phyloP scores from a whole-genome alignment of 2,888 invertebrate species.

The Cantharis lateralis region DNA sequence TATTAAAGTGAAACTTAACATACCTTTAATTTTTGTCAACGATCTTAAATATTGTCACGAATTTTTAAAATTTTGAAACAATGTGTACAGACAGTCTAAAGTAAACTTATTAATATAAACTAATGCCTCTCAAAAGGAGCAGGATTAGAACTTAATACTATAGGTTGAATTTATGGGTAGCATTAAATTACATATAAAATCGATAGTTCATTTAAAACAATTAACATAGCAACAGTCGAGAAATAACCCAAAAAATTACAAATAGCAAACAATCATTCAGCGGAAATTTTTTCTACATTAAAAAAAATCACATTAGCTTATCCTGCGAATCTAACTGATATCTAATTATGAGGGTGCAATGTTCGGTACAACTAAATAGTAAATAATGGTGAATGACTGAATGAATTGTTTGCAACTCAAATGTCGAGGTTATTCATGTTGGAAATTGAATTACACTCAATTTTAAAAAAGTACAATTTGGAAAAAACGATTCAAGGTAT shows the following conservation, averaged over 20 bases:
- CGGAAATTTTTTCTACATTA: neutral
- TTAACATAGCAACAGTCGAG: neutral
- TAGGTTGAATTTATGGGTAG: neutral
- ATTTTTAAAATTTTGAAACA: constrained; percentile 5
- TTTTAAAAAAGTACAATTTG: neutral
- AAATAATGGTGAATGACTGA: neutral
- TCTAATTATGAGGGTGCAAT: neutral
- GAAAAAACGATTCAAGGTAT: neutral
- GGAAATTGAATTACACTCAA: neutral
- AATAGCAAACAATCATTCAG: neutral
- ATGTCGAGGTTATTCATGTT: neutral
- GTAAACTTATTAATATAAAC: neutral
- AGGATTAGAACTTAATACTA: neutral
- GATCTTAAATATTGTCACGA: constrained; percentile 1
- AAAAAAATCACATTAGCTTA: neutral
- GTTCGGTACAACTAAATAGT: neutral
- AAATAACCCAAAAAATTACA: neutral
- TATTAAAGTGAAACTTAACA: constrained; percentile 20
- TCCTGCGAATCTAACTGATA: neutral
- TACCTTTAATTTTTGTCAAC: constrained; percentile 18
- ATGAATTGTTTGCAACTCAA: neutral
- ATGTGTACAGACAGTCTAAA: neutral
- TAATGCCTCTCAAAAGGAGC: neutral
- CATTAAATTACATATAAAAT: neutral
- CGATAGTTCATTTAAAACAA: neutral